phyloP scores from a whole-genome alignment of 92 coral and sea anemone species.

The Palythoa grandis region DNA sequence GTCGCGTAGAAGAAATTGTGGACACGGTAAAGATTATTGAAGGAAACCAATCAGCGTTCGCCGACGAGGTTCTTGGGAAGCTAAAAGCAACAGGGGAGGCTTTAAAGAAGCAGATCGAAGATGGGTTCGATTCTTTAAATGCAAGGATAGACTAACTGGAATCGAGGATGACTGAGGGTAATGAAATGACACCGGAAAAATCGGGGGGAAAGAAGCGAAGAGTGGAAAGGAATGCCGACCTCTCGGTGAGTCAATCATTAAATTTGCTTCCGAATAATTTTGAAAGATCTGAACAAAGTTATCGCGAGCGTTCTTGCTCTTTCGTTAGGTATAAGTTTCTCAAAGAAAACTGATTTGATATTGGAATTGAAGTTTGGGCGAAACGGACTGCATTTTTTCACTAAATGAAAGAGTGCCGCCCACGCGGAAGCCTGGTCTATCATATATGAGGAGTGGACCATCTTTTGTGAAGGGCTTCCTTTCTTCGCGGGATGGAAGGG shows the following conservation, averaged over 20 bases:
- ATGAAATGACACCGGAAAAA: background rate
- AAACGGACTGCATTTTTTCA: background rate
- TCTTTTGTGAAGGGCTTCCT: background rate
- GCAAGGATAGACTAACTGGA: background rate
- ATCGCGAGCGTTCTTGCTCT: background rate
- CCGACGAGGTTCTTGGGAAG: background rate
- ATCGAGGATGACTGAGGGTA: background rate
- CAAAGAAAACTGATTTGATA: background rate
- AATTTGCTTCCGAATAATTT: background rate
- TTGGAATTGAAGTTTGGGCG: background rate
- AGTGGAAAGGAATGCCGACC: background rate
- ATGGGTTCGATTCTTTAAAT: background rate
- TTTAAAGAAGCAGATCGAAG: background rate
- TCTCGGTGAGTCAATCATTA: background rate
- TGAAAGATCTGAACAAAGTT: background rate
- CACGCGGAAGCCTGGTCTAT: background rate
- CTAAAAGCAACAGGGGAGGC: background rate
- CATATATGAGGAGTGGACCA: background rate
- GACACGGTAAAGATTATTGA: constrained; percentile 19
- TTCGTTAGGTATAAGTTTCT: background rate
- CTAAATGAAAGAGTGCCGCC: background rate
- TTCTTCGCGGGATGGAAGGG: background rate
- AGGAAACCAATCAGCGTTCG: constrained; percentile 4
- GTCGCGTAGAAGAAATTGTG: background rate
- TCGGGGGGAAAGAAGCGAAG: background rate